Percentiles rank a stretch among this genome's conserved stretches.
Conservation (phyloP, 2,888 invertebrate genomes). For the Agriopis marginaria region DNA sequence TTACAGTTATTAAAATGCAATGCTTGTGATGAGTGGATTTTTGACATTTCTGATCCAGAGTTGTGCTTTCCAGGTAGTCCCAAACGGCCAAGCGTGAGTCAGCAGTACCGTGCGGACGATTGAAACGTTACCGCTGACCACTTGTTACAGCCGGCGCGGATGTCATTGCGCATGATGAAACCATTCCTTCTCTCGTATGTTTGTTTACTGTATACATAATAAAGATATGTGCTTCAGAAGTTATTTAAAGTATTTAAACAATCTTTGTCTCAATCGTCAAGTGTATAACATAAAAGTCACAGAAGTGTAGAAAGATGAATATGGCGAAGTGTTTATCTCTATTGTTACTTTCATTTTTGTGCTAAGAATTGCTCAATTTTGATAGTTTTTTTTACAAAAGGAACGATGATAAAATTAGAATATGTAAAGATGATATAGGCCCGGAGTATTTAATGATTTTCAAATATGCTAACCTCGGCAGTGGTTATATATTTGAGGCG, state of each 20-base stretch:
- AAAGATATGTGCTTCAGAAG: background rate
- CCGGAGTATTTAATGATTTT: no score
- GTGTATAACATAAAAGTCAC: background rate
- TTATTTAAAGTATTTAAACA: background rate
- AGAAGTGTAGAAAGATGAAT: background rate
- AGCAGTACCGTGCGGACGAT: constrained; percentile 55
- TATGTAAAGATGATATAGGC: no score
- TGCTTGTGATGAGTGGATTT: background rate
- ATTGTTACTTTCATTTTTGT: background rate
- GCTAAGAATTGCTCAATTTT: no score
- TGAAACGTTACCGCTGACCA: constrained; percentile 61
- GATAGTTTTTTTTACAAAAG: background rate
- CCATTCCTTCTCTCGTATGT: constrained; percentile 11
- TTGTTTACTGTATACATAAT: background rate
- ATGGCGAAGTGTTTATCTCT: background rate
- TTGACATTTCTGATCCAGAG: constrained; percentile 42
- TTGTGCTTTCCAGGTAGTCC: constrained; percentile 12
- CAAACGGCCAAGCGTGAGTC: constrained; percentile 53
- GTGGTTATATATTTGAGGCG: no score
- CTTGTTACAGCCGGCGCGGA: constrained; percentile 49
- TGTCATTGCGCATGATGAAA: constrained; percentile 39
- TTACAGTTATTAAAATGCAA: background rate
- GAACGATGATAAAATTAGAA: no score
- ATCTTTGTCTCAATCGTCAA: background rate
- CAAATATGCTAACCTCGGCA: no score